phyloP scores from a whole-genome alignment of 2,797 vertebrate genomes.

The Sternotherus odoratus region DNA sequence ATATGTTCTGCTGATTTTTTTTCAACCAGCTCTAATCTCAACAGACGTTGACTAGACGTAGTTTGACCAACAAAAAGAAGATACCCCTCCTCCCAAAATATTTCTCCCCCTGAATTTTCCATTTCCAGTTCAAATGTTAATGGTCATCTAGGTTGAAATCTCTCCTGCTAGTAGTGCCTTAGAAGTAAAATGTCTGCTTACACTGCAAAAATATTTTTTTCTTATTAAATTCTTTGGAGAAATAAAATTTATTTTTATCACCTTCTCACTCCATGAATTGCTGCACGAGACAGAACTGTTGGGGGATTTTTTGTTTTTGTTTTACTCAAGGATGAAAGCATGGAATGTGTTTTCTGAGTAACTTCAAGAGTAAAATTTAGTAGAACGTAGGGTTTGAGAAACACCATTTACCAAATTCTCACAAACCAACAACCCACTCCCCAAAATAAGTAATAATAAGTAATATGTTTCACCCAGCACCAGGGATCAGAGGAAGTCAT shows the following conservation, averaged over 20 bases:
- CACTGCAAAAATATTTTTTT: neutral
- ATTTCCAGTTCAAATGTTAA: neutral
- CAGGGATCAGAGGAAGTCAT: neutral
- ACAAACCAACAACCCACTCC: neutral
- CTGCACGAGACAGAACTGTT: neutral
- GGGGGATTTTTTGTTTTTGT: neutral
- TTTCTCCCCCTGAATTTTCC: neutral
- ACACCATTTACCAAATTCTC: neutral
- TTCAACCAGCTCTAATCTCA: neutral
- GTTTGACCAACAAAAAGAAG: neutral
- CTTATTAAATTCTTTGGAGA: constrained; percentile 24
- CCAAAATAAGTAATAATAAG: neutral
- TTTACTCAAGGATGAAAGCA: neutral
- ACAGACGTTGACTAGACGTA: neutral
- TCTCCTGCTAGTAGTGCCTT: neutral
- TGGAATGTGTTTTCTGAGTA: neutral
- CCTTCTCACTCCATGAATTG: neutral
- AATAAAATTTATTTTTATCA: neutral
- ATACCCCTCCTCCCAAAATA: neutral
- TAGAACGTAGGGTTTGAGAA: neutral
- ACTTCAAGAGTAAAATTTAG: constrained; percentile 8
- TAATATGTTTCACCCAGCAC: neutral
- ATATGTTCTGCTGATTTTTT: neutral
- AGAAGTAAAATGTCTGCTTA: neutral
- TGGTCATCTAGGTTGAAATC: neutral